Percentiles rank a stretch among this genome's conserved stretches.
These are phyloP conservation scores for Pristionchus exspectatus DNA, from an alignment of 2,888 invertebrate species.

Conservation along the genomic window DNA sequence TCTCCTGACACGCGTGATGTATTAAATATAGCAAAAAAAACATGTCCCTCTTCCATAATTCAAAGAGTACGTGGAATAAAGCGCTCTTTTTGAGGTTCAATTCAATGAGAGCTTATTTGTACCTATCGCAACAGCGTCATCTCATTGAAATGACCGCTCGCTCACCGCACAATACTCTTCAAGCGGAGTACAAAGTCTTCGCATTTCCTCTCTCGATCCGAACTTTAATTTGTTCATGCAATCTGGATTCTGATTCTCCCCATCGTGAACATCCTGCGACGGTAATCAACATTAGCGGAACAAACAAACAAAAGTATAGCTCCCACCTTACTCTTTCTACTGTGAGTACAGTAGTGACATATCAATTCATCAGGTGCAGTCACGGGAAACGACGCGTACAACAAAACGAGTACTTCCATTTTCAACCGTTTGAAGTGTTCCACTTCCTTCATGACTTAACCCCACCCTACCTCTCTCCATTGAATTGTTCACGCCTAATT, in stretches of 20 bases:
- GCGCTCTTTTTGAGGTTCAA: too few species aligned
- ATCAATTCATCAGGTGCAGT: conserved; percentile 57
- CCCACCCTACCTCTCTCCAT: conserved; percentile 17
- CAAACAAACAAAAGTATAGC: background rate
- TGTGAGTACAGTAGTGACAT: conserved; percentile 71
- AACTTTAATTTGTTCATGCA: conserved; percentile 72
- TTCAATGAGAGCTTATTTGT: too few species aligned
- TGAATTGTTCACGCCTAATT: conserved; percentile 44
- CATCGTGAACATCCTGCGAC: conserved; percentile 46
- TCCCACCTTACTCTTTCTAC: conserved; percentile 66
- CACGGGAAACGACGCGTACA: background rate
- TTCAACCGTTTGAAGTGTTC: background rate
- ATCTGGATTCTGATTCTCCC: conserved; percentile 66
- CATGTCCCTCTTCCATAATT: too few species aligned
- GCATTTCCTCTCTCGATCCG: conserved; percentile 65
- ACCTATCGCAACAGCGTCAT: background rate
- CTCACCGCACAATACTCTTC: conserved; percentile 68
- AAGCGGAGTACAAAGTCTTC: conserved; percentile 63
- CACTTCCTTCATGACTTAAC: background rate
- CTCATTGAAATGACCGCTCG: background rate
- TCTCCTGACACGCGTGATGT: too few species aligned
- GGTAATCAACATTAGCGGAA: background rate
- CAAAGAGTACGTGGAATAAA: too few species aligned
- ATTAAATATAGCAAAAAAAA: too few species aligned
- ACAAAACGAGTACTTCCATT: background rate